These are phyloP conservation scores for Acropternis orthonyx DNA, from an alignment of 2,797 vertebrate species.

Conservation along the genomic window DNA sequence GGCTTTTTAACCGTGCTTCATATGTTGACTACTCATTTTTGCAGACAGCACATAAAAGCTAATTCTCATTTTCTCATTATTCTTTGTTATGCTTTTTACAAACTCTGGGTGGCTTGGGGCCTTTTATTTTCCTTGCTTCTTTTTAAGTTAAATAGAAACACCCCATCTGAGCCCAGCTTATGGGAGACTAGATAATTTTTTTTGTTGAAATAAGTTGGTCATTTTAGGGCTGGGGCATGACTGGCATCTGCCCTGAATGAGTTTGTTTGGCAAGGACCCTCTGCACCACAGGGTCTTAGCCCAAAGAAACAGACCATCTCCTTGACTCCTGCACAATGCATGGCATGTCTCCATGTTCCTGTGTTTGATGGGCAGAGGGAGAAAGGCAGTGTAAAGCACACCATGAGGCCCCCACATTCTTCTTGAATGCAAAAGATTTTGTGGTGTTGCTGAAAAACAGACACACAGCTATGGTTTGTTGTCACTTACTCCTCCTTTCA, in stretches of 20 bases:
- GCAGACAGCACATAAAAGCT: not conserved
- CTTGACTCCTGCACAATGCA: not conserved
- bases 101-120: not conserved
- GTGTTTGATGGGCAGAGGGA: accelerated
- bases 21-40: not conserved
- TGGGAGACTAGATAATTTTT: not conserved
- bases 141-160: not conserved
- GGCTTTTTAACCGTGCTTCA: not conserved
- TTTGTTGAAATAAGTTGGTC: not conserved
- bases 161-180: not conserved
- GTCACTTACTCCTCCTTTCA: not conserved
- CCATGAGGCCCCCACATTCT: not conserved
- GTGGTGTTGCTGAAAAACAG: not conserved
- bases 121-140: not conserved
- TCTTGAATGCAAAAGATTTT: not conserved
- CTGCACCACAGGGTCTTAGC: not conserved
- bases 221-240: not conserved
- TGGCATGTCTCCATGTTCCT: not conserved
- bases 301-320: not conserved
- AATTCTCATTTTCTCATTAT: not conserved
- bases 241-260: not conserved
- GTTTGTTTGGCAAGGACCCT: not conserved
- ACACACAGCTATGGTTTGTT: accelerated
- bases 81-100: not conserved
- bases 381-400: not conserved